A percentile compares a stretch with the other conserved stretches of the same genome.
These are phyloP conservation scores for Ennomos erosarius DNA, from an alignment of 2,888 invertebrate genomes.

Conservation along the genomic window DNA sequence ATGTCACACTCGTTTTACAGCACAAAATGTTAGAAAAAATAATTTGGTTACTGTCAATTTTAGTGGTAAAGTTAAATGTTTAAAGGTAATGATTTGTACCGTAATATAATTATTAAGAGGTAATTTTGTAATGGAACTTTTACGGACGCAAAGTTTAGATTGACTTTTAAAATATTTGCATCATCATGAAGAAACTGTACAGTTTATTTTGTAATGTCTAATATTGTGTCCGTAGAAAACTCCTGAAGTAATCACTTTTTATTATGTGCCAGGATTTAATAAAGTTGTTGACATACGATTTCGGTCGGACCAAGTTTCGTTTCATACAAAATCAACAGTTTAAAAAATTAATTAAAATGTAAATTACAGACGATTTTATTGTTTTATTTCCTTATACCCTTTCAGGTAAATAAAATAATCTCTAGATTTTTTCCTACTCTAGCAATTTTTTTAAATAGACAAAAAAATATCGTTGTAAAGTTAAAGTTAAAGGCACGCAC, in stretches of 20 bases:
- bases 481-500: too few relatives aligned
- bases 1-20: conserved; percentile 84
- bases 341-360: conserved; percentile 78
- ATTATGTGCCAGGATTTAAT: conserved; percentile 49
- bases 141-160: conserved; percentile 39
- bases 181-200: neutral
- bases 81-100: conserved; percentile 72
- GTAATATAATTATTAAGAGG: conserved; percentile 48
- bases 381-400: conserved; percentile 54
- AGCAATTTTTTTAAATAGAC: too few relatives aligned
- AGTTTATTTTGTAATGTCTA: conserved; percentile 19
- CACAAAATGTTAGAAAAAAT: conserved; percentile 81
- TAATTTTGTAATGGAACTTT: conserved; percentile 43
- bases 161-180: conserved; percentile 4
- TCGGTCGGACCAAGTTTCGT: conserved; percentile 78
- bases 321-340: conserved; percentile 75
- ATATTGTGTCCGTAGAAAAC: conserved; percentile 48
- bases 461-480: too few relatives aligned
- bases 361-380: conserved; percentile 61
- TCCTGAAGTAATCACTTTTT: conserved; percentile 37
- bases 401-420: too few relatives aligned
- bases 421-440: too few relatives aligned
- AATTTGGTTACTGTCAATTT: conserved; percentile 83
- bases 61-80: conserved; percentile 73
- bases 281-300: conserved; percentile 71